Evolutionary conservation across 2,888 invertebrate genomes (phyloP).

Genomic region (Catocala sponsa): DNA sequence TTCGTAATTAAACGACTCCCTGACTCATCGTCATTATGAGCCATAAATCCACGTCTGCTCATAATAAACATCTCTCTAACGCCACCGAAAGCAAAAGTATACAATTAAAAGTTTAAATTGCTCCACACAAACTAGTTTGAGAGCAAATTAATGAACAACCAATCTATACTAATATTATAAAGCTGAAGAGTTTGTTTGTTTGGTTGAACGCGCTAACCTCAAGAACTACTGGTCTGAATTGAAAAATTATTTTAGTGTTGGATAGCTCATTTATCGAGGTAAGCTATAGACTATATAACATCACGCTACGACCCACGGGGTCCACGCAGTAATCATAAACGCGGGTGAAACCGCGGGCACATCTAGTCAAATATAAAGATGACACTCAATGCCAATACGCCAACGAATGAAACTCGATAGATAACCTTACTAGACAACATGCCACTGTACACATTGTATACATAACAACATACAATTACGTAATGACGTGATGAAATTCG

Average conservation of each 20-base stretch:
- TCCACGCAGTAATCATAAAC: too few species aligned
- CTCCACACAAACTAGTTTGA: slow-evolving; percentile 17
- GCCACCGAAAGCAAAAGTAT: slow-evolving; percentile 42
- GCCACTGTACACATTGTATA: neutral
- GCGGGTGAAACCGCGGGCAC: too few species aligned
- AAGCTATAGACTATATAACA: too few species aligned
- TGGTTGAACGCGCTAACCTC: too few species aligned
- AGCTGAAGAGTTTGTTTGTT: too few species aligned
- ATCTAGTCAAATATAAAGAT: slow-evolving; percentile 11
- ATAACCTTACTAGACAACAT: slow-evolving; percentile 10
- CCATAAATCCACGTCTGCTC: slow-evolving; percentile 39
- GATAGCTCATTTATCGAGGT: too few species aligned
- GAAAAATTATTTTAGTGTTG: too few species aligned
- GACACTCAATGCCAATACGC: slow-evolving; percentile 12
- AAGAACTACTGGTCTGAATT: too few species aligned
- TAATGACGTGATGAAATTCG: slow-evolving; percentile 34
- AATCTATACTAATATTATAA: too few species aligned
- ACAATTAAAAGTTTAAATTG: slow-evolving; percentile 15
- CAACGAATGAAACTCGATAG: slow-evolving; percentile 8
- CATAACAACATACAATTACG: slow-evolving; percentile 16
- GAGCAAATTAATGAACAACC: slow-evolving; percentile 5
- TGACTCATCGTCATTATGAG: slow-evolving; percentile 53
- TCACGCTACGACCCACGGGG: too few species aligned
- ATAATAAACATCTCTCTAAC: slow-evolving; percentile 33
- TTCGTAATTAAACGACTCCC: slow-evolving; percentile 47